phyloP scores from a whole-genome alignment of 2,888 invertebrate species.

The Conomelus anceps region DNA sequence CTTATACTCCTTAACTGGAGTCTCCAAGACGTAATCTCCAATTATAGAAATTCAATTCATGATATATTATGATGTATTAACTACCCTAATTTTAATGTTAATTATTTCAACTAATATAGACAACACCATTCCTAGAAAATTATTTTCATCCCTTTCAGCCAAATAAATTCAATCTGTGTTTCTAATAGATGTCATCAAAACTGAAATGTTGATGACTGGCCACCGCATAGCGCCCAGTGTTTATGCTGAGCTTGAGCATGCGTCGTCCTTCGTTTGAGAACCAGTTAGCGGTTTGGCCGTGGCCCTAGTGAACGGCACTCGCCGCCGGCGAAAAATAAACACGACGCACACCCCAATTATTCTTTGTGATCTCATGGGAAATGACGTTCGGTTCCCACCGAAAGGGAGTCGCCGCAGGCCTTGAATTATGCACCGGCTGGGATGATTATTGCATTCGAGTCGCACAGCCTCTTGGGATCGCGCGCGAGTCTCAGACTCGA shows the following conservation, averaged over 20 bases:
- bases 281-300: neutral
- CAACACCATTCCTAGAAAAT: too few species aligned
- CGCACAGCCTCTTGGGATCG: neutral
- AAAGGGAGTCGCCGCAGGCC: neutral
- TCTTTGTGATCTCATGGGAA: slow-evolving; percentile 8
- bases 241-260: neutral
- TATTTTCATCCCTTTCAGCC: neutral
- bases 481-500: neutral
- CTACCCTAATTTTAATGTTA: too few species aligned
- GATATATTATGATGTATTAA: too few species aligned
- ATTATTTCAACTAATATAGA: too few species aligned
- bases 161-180: neutral
- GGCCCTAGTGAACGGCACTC: neutral
- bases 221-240: neutral
- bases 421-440: slow-evolving; percentile 10
- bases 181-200: too few species aligned
- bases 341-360: slow-evolving; percentile 6
- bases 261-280: neutral
- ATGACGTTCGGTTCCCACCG: slow-evolving; percentile 9
- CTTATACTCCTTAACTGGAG: too few species aligned
- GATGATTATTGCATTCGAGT: slow-evolving; percentile 7
- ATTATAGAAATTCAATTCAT: too few species aligned
- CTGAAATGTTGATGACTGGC: neutral
- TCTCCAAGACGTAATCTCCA: too few species aligned
- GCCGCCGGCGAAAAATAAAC: slow-evolving; percentile 5